Evolutionary conservation across 2,888 invertebrate species (phyloP), one percentile per base, ranked within the genome.

Genomic region (Sicus ferrugineus): DNA sequence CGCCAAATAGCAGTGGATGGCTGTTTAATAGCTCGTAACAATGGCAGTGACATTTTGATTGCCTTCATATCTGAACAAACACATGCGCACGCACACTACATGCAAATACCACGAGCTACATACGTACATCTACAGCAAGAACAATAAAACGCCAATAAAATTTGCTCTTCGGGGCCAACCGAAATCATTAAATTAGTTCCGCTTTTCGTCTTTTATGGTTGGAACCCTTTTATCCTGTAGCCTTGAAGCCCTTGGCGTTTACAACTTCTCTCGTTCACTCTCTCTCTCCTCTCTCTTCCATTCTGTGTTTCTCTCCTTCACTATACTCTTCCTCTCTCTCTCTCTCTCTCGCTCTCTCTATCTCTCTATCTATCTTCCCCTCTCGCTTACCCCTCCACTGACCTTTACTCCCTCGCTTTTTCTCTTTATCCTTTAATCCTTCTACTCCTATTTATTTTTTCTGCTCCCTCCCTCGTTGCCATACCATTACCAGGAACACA

Each of bases 41-140:
- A 74, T 72, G 75, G 72, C 73, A 73, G 63, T 70, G 73, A 72
- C 74, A 75, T 73, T 70, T 73, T 75, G 75, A 75, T 75, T 73
- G 64, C 34, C 34, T 52, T 38, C 64, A 42, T 28, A 56, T 67
- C 30, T 72, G 69, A 28, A 28, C 62, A 19, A 7, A 30, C 61
- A 30, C 58, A 46, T 42, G 56, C 42, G 34, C 56, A 52, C 42
- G 28, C 14, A 30, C 58, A 42, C n/a, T 38, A 16, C 30, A 46
- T 67, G 38, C 66, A 16, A 11, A 50, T 34, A 21, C 23, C 38
- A 7, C 14, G 9, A 34, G 14, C 34, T 34, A 34, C 34, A 34
- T 34, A 30, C 14, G 21, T n/a, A 28, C 38, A 59, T 67, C 34
- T 28, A 50, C 50, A 7, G 34, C 46, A 11, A 2, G 34, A 9